Base-by-base conservation (phyloP, 1,140 invertebrate genomes). In the Sinella curviseta region DNA sequence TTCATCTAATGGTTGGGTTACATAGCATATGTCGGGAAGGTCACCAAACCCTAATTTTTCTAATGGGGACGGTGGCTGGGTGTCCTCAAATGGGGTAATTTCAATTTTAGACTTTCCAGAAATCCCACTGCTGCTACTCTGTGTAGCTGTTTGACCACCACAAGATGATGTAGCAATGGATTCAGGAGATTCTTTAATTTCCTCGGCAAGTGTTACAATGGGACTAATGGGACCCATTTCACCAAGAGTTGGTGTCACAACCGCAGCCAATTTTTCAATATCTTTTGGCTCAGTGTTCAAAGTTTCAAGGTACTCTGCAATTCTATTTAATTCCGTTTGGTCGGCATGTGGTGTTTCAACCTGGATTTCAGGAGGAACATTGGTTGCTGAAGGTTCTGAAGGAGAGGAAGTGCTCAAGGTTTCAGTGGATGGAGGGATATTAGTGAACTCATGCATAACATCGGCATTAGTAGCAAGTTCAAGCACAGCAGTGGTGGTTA, bases 231-330 rank as follows among this genome's bases (percentile, higher is more conserved):
- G 31, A 12, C n/a, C 30, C 2, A 70, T 70, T 12, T 14, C 28
- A 17, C 30, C 8, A 31, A 8, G 26, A 8, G 8, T 2, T 2
- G 26, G 28, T 8, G 57, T 4, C 24, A 26, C 26, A 31, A 33
- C 31, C 2, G 65, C 65, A 70, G 65, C 65, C 2, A 70, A n/a
- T 33, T 70, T 70, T 33, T 30, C 26, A 33, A 12, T 24, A 12
- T 70, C 65, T 33, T 70, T 70, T 70, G 65, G 65, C n/a, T 70
- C 65, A 31, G 65, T 70, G 31, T 70, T 70, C 1, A 70, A n/a
- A 16, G 26, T n/a, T 70, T 70, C 65, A 1, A 70, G 31, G 31
- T 17, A 70, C n/a, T 70, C 65, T 33, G 65, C 65, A 70, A 70
- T 70, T 70, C 26, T 30, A 31, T 70, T 70, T 12, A 70, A 12